Conservation (phyloP, 1,140 invertebrate species). For the Myzus persicae region DNA sequence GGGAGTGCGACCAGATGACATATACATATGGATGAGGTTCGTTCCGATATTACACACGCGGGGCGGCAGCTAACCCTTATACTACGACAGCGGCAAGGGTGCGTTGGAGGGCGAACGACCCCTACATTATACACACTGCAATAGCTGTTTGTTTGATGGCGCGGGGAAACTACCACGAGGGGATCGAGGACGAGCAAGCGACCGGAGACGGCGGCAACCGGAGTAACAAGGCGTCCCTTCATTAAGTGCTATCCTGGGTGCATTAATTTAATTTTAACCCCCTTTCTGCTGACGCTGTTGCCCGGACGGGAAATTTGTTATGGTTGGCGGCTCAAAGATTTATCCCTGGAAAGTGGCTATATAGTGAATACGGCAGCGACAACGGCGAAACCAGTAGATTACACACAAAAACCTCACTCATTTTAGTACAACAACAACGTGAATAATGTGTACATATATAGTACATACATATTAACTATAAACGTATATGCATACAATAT, state of each 20-base stretch:
- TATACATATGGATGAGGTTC: constrained; percentile 58
- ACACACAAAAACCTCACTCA: constrained; percentile 2
- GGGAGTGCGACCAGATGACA: constrained; percentile 52
- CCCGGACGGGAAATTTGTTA: constrained; percentile 43
- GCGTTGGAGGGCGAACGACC: not conserved
- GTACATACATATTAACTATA: not conserved
- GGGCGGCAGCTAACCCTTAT: constrained; percentile 1
- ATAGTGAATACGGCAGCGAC: constrained; percentile 39
- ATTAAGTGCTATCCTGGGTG: constrained; percentile 57
- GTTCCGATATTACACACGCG: constrained; percentile 45
- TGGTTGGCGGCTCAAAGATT: constrained; percentile 48
- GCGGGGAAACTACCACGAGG: not conserved
- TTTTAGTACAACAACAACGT: not conserved
- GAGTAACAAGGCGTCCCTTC: constrained; percentile 57
- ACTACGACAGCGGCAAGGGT: not conserved
- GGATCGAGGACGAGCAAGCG: not conserved
- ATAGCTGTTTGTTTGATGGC: constrained; percentile 51
- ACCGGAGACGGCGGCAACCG: constrained; percentile 18
- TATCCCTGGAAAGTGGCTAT: constrained; percentile 19
- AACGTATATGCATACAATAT: not conserved
- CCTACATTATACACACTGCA: not conserved
- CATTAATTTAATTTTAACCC: constrained; percentile 57
- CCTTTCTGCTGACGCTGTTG: not conserved
- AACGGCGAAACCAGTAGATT: constrained; percentile 23
- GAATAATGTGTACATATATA: not conserved